A percentile compares a stretch with the other conserved stretches of the same genome.
These are phyloP conservation scores for Cydia splendana DNA, from an alignment of 1,140 invertebrate genomes.

Conservation along the genomic window DNA sequence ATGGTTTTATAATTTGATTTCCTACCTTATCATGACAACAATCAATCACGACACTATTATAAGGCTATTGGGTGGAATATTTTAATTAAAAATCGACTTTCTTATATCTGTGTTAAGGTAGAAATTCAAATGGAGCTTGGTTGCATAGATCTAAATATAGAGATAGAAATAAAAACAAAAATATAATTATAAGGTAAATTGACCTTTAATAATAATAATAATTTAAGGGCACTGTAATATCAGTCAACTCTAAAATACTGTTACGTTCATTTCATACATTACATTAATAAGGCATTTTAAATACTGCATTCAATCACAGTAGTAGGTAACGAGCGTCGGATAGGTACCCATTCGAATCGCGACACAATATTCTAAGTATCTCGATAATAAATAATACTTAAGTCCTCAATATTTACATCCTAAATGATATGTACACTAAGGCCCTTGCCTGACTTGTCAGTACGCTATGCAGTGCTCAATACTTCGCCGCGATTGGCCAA, in stretches of 20 bases:
- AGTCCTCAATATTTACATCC: conserved; percentile 73
- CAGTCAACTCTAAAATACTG: conserved; percentile 78
- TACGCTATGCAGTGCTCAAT: no score
- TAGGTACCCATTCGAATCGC: conserved; percentile 33
- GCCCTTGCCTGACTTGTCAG: no score
- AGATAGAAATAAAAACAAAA: conserved; percentile 43
- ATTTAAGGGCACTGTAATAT: conserved; percentile 75
- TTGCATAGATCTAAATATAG: conserved; percentile 16
- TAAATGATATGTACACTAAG: conserved; percentile 68
- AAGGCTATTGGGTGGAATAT: no score
- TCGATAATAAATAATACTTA: conserved; percentile 66
- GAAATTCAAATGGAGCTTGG: not conserved
- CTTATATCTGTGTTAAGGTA: not conserved
- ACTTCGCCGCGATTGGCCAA: no score
- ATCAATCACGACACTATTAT: no score
- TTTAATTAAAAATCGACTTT: no score
- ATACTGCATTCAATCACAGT: conserved; percentile 65
- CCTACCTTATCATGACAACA: not conserved
- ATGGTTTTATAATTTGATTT: no score
- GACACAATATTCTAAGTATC: conserved; percentile 33
- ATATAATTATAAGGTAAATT: conserved; percentile 52
- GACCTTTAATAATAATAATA: conserved; percentile 75
- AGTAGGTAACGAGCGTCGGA: conserved; percentile 49
- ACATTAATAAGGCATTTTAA: conserved; percentile 51
- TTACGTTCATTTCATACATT: conserved; percentile 59